Percentiles rank a stretch among this genome's conserved stretches.
These are phyloP conservation scores for Muricea muricata DNA, from an alignment of 92 coral and sea anemone genomes.

Conservation along the genomic window DNA sequence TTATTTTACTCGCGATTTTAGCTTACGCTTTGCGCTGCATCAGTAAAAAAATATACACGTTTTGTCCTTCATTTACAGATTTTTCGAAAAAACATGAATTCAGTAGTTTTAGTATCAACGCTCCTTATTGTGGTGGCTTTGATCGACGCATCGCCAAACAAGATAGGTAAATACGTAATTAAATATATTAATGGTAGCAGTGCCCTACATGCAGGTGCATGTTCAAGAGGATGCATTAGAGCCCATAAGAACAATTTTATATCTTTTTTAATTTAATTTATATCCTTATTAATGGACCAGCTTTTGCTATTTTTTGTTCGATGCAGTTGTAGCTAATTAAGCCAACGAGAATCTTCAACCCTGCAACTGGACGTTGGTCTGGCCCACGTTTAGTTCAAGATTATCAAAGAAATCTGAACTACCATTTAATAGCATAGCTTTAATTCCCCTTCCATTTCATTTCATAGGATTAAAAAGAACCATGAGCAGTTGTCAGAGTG, in stretches of 20 bases:
- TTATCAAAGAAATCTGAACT: not conserved
- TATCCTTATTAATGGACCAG: not conserved
- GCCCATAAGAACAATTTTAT: too few species aligned
- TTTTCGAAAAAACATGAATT: not conserved
- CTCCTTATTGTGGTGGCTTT: not conserved
- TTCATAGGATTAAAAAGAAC: slow-evolving; percentile 18
- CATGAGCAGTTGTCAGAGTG: not conserved
- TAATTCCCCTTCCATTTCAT: too few species aligned
- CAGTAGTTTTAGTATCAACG: not conserved
- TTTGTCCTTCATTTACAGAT: not conserved
- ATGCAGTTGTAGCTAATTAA: too few species aligned
- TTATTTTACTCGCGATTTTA: too few species aligned
- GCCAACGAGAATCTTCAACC: not conserved
- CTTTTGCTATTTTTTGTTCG: not conserved
- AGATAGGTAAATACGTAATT: not conserved
- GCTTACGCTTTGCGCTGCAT: too few species aligned
- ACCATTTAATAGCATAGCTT: too few species aligned
- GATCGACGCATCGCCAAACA: slow-evolving; percentile 3
- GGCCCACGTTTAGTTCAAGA: not conserved
- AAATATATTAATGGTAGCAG: not conserved
- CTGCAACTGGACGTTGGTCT: not conserved
- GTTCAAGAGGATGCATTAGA: not conserved
- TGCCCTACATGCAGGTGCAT: not conserved
- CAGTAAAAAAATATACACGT: too few species aligned
- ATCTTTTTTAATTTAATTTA: too few species aligned